These are phyloP conservation scores for Sarcophaga bullata DNA, from an alignment of 1,140 invertebrate genomes.

Conservation along the genomic window DNA sequence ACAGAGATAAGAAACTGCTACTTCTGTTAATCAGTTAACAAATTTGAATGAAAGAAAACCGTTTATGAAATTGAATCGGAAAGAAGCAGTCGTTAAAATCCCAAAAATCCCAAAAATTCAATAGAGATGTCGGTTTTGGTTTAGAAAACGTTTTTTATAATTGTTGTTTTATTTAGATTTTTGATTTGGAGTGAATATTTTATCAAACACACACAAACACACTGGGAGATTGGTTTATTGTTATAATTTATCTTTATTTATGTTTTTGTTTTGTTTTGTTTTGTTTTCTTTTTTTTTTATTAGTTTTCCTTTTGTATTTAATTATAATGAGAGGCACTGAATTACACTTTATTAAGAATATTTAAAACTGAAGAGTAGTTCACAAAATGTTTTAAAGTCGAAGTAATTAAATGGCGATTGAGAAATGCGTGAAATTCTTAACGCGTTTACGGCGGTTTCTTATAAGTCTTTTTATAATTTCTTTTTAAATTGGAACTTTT, in stretches of 20 bases:
- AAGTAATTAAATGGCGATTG: slow-evolving; percentile 16
- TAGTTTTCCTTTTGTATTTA: slow-evolving; percentile 1
- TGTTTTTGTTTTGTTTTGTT: not conserved
- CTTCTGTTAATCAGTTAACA: not conserved
- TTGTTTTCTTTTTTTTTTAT: not conserved
- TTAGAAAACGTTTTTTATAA: not conserved
- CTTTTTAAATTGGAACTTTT: slow-evolving; percentile 29
- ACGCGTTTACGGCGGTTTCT: slow-evolving; percentile 22
- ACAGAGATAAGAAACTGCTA: not conserved
- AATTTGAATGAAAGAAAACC: slow-evolving; percentile 17
- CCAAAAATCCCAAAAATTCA: not conserved
- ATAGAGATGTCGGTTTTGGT: not conserved
- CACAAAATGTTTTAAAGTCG: not conserved
- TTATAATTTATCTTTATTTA: not conserved
- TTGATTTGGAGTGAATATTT: not conserved
- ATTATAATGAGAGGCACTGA: slow-evolving; percentile 26
- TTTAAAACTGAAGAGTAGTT: not conserved
- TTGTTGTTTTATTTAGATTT: not conserved
- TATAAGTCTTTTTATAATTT: slow-evolving; percentile 25
- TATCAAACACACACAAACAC: not conserved
- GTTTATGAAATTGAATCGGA: not conserved
- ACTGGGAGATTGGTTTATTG: slow-evolving; percentile 6
- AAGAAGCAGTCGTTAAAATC: not conserved
- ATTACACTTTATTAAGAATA: slow-evolving; percentile 24
- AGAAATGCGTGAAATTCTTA: slow-evolving; percentile 30